phyloP scores from a whole-genome alignment of 2,888 invertebrate species.

The Caenorhabditis parvicauda region DNA sequence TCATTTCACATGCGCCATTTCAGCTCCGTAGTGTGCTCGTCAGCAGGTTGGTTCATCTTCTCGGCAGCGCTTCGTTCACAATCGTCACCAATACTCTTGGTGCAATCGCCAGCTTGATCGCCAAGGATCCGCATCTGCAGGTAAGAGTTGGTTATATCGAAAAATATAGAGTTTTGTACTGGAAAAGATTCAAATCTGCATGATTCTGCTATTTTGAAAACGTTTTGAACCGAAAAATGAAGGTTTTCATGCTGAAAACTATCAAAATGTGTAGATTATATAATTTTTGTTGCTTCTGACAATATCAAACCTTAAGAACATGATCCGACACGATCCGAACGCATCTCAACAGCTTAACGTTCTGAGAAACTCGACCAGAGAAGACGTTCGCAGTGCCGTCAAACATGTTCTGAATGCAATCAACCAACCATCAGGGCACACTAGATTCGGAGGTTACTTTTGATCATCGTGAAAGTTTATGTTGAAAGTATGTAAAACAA shows the following conservation, averaged over 20 bases:
- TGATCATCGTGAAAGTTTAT: no score
- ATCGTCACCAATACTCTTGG: conserved; percentile 51
- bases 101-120: conserved; percentile 41
- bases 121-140: conserved; percentile 46
- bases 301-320: conserved; percentile 3
- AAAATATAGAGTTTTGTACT: not conserved
- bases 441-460: conserved; percentile 13
- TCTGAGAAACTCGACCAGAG: conserved; percentile 48
- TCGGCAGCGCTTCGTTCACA: conserved; percentile 50
- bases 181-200: not conserved
- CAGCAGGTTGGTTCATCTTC: conserved; percentile 36
- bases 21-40: conserved; percentile 20
- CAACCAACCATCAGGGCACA: conserved; percentile 21
- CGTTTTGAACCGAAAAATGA: not conserved
- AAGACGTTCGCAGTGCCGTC: conserved; percentile 43
- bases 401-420: conserved; percentile 36
- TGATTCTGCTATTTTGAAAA: not conserved
- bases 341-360: conserved; percentile 38
- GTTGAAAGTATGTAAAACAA: no score
- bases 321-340: conserved; percentile 27
- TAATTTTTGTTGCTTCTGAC: not conserved
- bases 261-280: no score
- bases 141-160: not conserved
- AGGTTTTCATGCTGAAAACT: not conserved
- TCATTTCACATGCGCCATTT: not conserved